These are phyloP conservation scores for Anguilla megastoma DNA, from an alignment of 2,797 vertebrate genomes.

Conservation along the genomic window DNA sequence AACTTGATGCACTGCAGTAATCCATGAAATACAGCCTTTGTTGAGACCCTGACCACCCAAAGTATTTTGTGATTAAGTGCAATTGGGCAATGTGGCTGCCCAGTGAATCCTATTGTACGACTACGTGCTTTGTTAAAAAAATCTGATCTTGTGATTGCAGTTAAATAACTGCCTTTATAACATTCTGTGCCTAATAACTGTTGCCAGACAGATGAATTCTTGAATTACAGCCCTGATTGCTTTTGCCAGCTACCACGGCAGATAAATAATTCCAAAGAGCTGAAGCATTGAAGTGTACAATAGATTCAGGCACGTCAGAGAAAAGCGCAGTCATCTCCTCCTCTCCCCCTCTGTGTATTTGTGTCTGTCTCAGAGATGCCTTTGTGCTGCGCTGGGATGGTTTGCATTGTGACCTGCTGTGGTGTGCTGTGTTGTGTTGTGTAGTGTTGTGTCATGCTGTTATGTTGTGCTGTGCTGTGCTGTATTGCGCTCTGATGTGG, in stretches of 20 bases:
- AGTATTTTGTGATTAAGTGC: neutral
- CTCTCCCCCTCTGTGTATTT: neutral
- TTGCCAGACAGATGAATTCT: neutral
- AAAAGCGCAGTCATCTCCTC: neutral
- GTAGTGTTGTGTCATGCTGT: neutral
- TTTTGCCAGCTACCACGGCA: neutral
- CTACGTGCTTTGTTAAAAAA: neutral
- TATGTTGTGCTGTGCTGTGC: neutral
- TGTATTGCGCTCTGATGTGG: no score
- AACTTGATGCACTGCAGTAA: neutral
- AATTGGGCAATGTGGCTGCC: slow-evolving; percentile 13
- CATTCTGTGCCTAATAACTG: neutral
- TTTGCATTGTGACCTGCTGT: neutral
- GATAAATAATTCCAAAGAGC: neutral
- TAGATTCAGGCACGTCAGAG: neutral
- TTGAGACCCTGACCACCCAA: neutral
- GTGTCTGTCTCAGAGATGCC: neutral
- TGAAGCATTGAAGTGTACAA: neutral
- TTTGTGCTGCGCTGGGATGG: neutral
- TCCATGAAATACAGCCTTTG: neutral
- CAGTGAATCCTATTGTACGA: neutral
- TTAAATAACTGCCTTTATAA: neutral
- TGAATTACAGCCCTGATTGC: neutral
- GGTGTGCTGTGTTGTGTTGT: no score
- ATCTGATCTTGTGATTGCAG: slow-evolving; percentile 24